Percentiles rank a stretch among this genome's conserved stretches.
Evolutionary conservation across 2,113 vertebrate species (phyloP).

Genomic region (Lathamus discolor): DNA sequence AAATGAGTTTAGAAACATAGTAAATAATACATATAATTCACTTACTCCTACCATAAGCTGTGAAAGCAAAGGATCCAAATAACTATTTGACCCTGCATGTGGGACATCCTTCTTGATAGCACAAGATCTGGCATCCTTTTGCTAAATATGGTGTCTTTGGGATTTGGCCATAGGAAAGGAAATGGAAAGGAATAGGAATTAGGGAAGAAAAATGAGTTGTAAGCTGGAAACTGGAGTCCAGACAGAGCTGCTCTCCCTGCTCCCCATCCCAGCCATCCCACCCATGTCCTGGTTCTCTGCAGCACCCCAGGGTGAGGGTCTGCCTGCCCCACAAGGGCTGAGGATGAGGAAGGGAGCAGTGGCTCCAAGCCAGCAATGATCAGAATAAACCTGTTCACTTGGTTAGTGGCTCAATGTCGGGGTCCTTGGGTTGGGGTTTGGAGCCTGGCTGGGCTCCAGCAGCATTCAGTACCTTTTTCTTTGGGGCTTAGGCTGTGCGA

Average conservation of each 20-base stretch:
- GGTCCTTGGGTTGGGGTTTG: neutral
- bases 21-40: conserved; percentile 36
- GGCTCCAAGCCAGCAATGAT: neutral
- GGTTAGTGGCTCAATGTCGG: no score
- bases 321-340: neutral
- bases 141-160: accelerated
- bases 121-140: accelerated
- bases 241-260: neutral
- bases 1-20: conserved; percentile 7
- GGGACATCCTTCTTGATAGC: neutral
- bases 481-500: neutral
- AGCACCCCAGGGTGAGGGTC: neutral
- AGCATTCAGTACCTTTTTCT: accelerated
- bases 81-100: neutral
- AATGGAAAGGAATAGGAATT: neutral
- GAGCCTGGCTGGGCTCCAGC: neutral
- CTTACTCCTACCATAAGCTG: neutral
- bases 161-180: neutral
- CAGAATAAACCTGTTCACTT: no score
- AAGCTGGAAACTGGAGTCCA: neutral
- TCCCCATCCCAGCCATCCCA: neutral
- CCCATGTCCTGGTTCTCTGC: neutral
- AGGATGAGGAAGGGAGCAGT: neutral
- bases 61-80: neutral
- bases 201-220: neutral